Evolutionary conservation across 2,888 invertebrate genomes (phyloP), one percentile per base, ranked within the genome.

Genomic region (Metellina segmentata): DNA sequence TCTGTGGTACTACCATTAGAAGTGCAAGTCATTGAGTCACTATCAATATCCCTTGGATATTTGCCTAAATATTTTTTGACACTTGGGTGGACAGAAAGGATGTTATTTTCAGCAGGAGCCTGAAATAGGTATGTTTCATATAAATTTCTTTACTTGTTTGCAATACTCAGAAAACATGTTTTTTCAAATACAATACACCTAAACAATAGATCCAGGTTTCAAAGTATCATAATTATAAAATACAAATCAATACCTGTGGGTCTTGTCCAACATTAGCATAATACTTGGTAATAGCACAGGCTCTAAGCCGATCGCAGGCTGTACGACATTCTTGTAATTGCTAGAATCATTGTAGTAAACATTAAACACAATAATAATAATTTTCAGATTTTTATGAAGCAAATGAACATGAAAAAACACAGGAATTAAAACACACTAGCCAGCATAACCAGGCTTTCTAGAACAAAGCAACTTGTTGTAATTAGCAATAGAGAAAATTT

Each of bases 21-120:
- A 72, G 51, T n/a, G 9, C 51, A 11, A 49, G 77, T 19, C 6
- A 51, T 16, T 19, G 48, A 16, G 13, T 75, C 52, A 69, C 48
- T 51, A 51, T 74, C 74, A 48, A 52, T 19, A 34, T 72, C 8
- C 49, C n/a, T 85, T 1, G 81, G 87, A 34, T 92, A 85, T 93
- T 96, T 96, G 6, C 97, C 97, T 0, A 97, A 95, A 13, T 97
- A 95, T 94, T 97, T 97, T 90, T 97, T 96, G 0, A 97, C 95
- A 0, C 98, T 97, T 0, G 98, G 98, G 95, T 98, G 98, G 79
- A 98, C 96, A 6, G 96, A 95, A 34, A 95, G 85, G 11, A 70
- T 49, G 8, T 51, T 69, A 48, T 74, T 75, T 20, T 91, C 83
- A 20, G 74, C 52, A 16, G 79, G 52, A 16, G 83, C 83, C 88